phyloP scores from a whole-genome alignment of 1,140 invertebrate species.

The Trachymyrmex cornetzi region DNA sequence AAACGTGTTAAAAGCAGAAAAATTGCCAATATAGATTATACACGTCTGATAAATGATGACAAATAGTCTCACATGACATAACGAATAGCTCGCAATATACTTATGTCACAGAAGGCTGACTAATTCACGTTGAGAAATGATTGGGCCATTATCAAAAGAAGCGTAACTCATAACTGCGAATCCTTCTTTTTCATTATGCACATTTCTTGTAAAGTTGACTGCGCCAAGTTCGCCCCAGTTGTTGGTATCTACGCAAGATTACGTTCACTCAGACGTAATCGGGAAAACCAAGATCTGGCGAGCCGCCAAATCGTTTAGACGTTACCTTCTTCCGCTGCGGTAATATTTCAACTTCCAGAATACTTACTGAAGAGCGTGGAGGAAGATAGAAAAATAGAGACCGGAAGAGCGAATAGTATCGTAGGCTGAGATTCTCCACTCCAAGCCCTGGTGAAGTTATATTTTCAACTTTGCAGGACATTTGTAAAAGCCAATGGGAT shows the following conservation, averaged over 20 bases:
- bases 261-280: constrained; percentile 69
- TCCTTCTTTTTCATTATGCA: constrained; percentile 63
- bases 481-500: constrained; percentile 57
- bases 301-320: constrained; percentile 72
- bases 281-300: constrained; percentile 62
- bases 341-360: constrained; percentile 72
- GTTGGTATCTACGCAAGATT: constrained; percentile 71
- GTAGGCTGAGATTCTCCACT: constrained; percentile 57
- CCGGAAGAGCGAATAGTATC: constrained; percentile 47
- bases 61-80: not conserved
- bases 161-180: constrained; percentile 34
- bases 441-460: constrained; percentile 29
- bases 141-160: constrained; percentile 21
- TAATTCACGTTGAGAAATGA: constrained; percentile 11
- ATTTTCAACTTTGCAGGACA: constrained; percentile 65
- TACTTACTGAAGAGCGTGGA: constrained; percentile 56
- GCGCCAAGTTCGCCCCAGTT: constrained; percentile 49
- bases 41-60: not conserved
- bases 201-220: constrained; percentile 42
- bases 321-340: constrained; percentile 63
- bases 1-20: not conserved
- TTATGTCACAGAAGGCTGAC: not conserved
- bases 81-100: not conserved
- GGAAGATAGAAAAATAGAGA: constrained; percentile 54
- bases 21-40: not conserved